Conservation (phyloP, 2,888 invertebrate genomes). For the Liposcelis brunnea region DNA sequence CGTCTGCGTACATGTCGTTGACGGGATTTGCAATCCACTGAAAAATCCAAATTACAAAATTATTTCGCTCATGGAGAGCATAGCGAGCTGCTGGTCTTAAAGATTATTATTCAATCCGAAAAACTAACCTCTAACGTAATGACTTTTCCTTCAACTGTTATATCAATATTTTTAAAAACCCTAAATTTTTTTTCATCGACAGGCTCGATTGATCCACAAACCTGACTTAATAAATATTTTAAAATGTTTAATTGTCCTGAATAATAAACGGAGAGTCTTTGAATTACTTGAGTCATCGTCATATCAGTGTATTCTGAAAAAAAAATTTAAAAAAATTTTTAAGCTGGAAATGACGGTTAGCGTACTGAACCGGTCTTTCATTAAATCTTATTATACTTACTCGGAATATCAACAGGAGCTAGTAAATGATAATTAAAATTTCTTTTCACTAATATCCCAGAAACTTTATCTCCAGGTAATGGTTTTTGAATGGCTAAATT, state of each 20-base stretch:
- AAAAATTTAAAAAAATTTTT: too few relatives aligned
- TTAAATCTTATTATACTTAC: conserved; percentile 30
- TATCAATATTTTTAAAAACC: conserved; percentile 68
- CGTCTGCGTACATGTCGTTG: conserved; percentile 96
- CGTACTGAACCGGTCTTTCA: background rate
- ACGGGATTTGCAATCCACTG: conserved; percentile 89
- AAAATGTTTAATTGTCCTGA: conserved; percentile 53
- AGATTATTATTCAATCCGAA: background rate
- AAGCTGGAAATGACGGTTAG: too few relatives aligned
- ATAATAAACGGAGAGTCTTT: conserved; percentile 82
- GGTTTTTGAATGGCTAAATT: conserved; percentile 70
- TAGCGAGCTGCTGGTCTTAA: too few relatives aligned
- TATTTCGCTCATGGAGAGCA: conserved; percentile 1
- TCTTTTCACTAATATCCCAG: conserved; percentile 88
- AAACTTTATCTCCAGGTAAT: conserved; percentile 55
- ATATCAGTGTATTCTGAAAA: conserved; percentile 83
- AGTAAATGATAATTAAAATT: conserved; percentile 97
- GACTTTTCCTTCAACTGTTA: conserved; percentile 62
- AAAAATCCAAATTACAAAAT: conserved; percentile 12
- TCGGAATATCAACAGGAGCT: conserved; percentile 76
- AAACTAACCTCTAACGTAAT: conserved; percentile 64
- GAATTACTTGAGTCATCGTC: conserved; percentile 81
- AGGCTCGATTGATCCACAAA: conserved; percentile 56
- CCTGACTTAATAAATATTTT: conserved; percentile 57
- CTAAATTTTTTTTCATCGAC: conserved; percentile 56